A percentile compares a stretch with the other conserved stretches of the same genome.
These are phyloP conservation scores for Spongilla lacustris DNA, from an alignment of 37 sponge, comb jelly and placozoan genomes.

Conservation along the genomic window DNA sequence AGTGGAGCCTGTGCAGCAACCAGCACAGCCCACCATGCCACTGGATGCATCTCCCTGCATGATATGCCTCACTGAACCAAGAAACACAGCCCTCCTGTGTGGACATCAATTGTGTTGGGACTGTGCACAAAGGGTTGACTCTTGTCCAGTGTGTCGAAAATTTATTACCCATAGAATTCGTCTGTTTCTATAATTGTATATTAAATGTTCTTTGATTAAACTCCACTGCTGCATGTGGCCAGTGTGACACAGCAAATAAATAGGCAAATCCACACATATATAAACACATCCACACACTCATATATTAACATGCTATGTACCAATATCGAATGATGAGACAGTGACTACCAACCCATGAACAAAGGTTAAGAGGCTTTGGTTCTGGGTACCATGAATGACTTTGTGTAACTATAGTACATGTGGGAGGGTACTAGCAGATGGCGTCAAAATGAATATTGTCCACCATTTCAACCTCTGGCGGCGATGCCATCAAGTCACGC, in stretches of 20 bases:
- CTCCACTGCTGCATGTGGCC: too few species aligned
- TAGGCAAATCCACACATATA: too few species aligned
- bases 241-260: neutral
- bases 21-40: neutral
- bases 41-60: slow-evolving; percentile 25
- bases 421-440: too few species aligned
- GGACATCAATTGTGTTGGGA: slow-evolving; percentile 86
- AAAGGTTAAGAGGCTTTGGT: too few species aligned
- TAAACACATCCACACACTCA: too few species aligned
- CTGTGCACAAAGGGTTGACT: slow-evolving; percentile 75
- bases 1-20: neutral
- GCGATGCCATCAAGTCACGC: too few species aligned
- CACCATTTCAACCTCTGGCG: too few species aligned
- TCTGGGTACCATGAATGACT: too few species aligned
- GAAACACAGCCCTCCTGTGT: slow-evolving; percentile 81
- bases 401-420: too few species aligned
- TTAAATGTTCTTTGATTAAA: neutral
- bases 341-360: too few species aligned
- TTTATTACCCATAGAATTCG: slow-evolving; percentile 79
- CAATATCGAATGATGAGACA: neutral
- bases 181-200: slow-evolving; percentile 47
- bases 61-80: slow-evolving; percentile 75
- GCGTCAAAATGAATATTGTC: too few species aligned
- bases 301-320: neutral
- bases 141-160: slow-evolving; percentile 83